These are phyloP conservation scores for Scartelaos histophorus DNA, from an alignment of 2,113 vertebrate genomes.

Conservation along the genomic window DNA sequence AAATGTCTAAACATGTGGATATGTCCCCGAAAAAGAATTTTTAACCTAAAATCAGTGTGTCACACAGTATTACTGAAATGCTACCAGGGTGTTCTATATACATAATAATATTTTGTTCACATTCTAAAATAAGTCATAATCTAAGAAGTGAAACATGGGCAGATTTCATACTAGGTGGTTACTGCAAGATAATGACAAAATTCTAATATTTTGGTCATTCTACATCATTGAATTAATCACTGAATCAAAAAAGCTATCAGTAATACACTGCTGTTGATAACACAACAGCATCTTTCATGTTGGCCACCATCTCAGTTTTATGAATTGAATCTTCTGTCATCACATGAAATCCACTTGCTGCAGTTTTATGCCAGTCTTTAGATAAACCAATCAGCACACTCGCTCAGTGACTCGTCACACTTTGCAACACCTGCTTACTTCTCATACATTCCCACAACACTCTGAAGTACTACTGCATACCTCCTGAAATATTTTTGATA, in stretches of 20 bases:
- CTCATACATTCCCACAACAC: constrained; percentile 54
- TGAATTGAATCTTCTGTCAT: not conserved
- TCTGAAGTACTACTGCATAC: not conserved
- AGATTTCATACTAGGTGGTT: no score
- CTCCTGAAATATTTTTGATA: constrained; percentile 9
- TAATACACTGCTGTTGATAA: not conserved
- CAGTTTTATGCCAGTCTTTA: constrained; percentile 42
- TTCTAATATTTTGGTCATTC: not conserved
- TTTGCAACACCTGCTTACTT: constrained; percentile 70
- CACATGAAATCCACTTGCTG: not conserved
- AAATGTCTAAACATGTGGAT: no score
- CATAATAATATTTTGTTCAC: no score
- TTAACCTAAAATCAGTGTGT: no score
- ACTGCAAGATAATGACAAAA: not conserved
- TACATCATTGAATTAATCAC: not conserved
- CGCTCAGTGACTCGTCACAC: constrained; percentile 48
- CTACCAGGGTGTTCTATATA: no score
- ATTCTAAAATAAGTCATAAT: no score
- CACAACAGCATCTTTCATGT: not conserved
- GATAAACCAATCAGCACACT: constrained; percentile 48
- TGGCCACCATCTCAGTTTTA: not conserved
- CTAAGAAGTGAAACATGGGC: no score
- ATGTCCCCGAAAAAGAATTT: no score
- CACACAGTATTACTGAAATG: no score
- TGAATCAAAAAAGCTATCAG: not conserved